Base-by-base conservation (phyloP, 2,113 vertebrate genomes). In the Glaucomys volans region DNA sequence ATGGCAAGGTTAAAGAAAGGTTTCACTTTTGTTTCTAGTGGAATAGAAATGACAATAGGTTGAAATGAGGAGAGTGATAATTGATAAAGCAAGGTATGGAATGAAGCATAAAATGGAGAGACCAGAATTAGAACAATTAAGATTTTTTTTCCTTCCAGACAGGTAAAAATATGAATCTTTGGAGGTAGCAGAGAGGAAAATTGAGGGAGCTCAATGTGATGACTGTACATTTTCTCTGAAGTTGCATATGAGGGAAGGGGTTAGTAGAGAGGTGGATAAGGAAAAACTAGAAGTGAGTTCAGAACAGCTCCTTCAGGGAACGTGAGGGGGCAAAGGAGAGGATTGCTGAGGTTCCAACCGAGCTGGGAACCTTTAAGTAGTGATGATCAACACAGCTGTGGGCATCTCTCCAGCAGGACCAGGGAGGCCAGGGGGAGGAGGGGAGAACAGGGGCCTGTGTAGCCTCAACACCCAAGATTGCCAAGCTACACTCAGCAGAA, bases 181-280 rank as follows among this genome's bases (percentile, higher is more conserved):
- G 32, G 74, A 94, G 77, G 81, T 81, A 92, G 37, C 64, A 57
- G 91, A 96, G 77, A 91, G 72, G 94, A 91, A 97, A 92, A 95
- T 71, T 90, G 59, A 97, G 37, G 44, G 37, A 83, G 28, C 16
- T 72, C 50, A 62, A 62, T 95, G 28, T 92, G 90, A 90, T 90
- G 87, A 90, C 14, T 76, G n/a, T 10, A 35, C 52, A 85, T 87
- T 95, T 97, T 79, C 71, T 81, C 44, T 72, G 32, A 96, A 83
- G 44, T 14, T 67, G 37, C 40, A 75, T 62, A 28, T 88, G 77
- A 95, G 24, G 28, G 28, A 54, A 94, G 62, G 35, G 75, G 28
- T 79, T 87, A 42, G 30, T 52, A 54, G 71, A 90, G 26, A 81
- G 32, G 4, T 5, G 22, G 20, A 71, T 92, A 2, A 76, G 37